Evolutionary conservation across 2,888 invertebrate genomes (phyloP), one percentile per base, ranked within the genome.

Genomic region (Resseliella maxima): DNA sequence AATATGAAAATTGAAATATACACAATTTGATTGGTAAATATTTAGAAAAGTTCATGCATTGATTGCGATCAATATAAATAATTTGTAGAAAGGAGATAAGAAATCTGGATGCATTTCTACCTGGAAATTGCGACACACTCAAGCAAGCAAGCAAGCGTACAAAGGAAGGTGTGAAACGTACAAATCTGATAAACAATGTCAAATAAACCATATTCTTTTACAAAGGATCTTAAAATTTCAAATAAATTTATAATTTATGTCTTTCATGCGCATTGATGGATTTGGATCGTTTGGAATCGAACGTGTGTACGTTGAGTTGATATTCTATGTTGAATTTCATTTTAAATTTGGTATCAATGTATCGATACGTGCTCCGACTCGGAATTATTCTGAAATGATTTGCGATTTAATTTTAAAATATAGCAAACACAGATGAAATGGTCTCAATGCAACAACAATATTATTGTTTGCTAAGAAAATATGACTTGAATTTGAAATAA

Each of bases 351-450:
- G 24, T 83, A 83, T 83, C 83, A 83, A 83, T 38, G 1, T 18
- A 83, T 83, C 83, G 83, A n/a, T 36, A 38, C 83, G 83, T 83
- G 83, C 5, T n/a, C 41, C 10, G 83, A 83, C 38, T 83, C 3
- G n/a, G 35, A 72, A 35, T 83, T 38, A 6, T 83, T 3, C n/a
- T 5, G 38, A 38, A 21, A 12, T 15, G 31, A 31, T 72, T 83
- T 38, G 83, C 83, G 24, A 83, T 83, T 36, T 83, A n/a, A 83
- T 83, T 83, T 83, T 12, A 72, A 10, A 50, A 83, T 59, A 24
- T 59, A 59, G 59, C 59, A 59, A n/a, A n/a, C n/a, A 59, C 59
- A 59, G 3, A 59, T 59, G 59, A 83, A 83, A 83, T 83, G 83
- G 83, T 6, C 24, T 38, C 83, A 83, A 8, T 6, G 12, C 38